These are phyloP conservation scores for Stictocephala bisonia DNA, from an alignment of 2,888 invertebrate genomes.

Conservation along the genomic window DNA sequence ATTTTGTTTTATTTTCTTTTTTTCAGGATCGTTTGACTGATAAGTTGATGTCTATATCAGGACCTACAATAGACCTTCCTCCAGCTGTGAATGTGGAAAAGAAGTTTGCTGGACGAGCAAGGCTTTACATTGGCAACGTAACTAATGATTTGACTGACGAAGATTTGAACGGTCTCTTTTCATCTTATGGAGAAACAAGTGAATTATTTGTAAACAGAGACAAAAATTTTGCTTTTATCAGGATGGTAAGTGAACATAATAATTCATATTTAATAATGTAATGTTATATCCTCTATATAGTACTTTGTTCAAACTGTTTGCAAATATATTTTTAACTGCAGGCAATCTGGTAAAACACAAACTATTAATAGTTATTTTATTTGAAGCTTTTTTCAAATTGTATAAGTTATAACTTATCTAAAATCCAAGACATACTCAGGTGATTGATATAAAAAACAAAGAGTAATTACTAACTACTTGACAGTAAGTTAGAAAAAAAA, in stretches of 20 bases:
- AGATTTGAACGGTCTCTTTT: constrained; percentile 87
- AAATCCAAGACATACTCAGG: too few species aligned
- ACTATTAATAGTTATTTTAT: too few species aligned
- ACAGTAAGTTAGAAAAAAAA: too few species aligned
- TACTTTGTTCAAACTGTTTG: background rate
- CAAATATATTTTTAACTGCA: too few species aligned
- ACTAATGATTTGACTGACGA: constrained; percentile 89
- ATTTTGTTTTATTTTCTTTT: constrained; percentile 19
- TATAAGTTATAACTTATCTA: too few species aligned
- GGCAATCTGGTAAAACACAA: constrained; percentile 54
- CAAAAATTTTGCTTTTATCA: constrained; percentile 96
- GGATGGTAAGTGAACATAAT: constrained; percentile 81
- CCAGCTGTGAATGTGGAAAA: constrained; percentile 80
- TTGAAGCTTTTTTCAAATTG: too few species aligned
- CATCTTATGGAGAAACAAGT: constrained; percentile 88
- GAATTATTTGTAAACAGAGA: constrained; percentile 94
- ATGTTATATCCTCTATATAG: too few species aligned
- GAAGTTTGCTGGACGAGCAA: constrained; percentile 91
- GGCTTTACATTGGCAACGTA: constrained; percentile 95
- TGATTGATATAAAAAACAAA: too few species aligned
- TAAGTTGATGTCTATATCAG: constrained; percentile 76
- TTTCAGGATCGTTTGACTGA: constrained; percentile 70
- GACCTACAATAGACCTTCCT: constrained; percentile 83
- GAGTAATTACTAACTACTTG: too few species aligned
- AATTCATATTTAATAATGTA: too few species aligned